Evolutionary conservation across 2,797 vertebrate genomes (phyloP).

Genomic region (Chaetodon trifasciatus): DNA sequence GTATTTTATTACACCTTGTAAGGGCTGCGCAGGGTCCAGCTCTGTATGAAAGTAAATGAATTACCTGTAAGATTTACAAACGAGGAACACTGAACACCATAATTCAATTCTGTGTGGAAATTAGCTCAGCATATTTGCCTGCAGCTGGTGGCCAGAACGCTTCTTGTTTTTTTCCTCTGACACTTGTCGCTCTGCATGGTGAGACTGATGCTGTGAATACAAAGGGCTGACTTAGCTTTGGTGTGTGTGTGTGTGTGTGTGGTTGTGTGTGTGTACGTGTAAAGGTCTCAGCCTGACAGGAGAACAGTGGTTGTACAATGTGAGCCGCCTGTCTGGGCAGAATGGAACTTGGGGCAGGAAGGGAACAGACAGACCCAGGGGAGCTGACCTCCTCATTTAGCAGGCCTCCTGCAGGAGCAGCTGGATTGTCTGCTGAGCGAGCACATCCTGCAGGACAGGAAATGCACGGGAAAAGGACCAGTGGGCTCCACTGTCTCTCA

Average conservation of each 20-base stretch:
- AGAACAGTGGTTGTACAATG: conserved; percentile 75
- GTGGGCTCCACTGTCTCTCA: conserved; percentile 30
- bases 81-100: conserved; percentile 39
- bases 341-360: conserved; percentile 54
- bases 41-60: conserved; percentile 48
- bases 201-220: conserved; percentile 51
- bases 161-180: conserved; percentile 15
- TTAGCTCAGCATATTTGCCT: conserved; percentile 52
- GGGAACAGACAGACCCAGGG: conserved; percentile 69
- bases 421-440: conserved; percentile 77
- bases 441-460: conserved; percentile 69
- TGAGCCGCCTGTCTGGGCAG: conserved; percentile 65
- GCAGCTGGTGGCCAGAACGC: conserved; percentile 59
- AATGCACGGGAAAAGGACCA: conserved; percentile 44
- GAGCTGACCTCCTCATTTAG: conserved; percentile 81
- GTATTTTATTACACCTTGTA: conserved; percentile 54
- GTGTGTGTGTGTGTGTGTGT: conserved; percentile 53
- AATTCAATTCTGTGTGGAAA: conserved; percentile 50
- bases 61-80: conserved; percentile 56
- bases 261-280: conserved; percentile 43
- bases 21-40: conserved; percentile 36
- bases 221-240: conserved; percentile 63
- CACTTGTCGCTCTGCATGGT: conserved; percentile 69
- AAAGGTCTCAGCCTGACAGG: conserved; percentile 79
- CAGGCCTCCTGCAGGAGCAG: conserved; percentile 72